Evolutionary conservation across 2,888 invertebrate genomes (phyloP), one percentile per base, ranked within the genome.

Genomic region (Melikaiella ostensackeni): DNA sequence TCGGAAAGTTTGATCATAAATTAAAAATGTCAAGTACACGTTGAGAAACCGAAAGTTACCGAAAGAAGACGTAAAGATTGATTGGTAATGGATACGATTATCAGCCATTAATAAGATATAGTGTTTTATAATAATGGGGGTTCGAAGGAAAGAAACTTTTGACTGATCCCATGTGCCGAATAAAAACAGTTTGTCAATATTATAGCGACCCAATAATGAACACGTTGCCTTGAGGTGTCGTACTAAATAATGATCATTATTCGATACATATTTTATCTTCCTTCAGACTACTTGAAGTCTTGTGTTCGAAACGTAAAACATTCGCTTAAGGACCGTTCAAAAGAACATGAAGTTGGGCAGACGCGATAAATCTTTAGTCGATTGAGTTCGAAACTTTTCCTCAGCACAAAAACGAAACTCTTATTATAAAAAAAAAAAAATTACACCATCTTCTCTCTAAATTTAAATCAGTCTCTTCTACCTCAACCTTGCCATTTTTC

Each of bases 171-270:
- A 70, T 70, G 50, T 50, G 70, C 70, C 70, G 30, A 50, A 70
- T 70, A 70, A 70, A 70, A 70, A 70, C 30, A 70, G 30, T 70
- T 50, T 70, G 46, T 70, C 70, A 70, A 70, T 70, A 70, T 70
- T 70, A 70, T 50, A 70, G 46, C 70, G 70, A 24, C 35, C 21
- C 24, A 66, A 42, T 46, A 70, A 50, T 50, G 30, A 70, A 70
- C 3, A 24, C n/a, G 30, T 27, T 70, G 50, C 66, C 50, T 46
- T 66, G 46, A 66, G 46, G 46, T 46, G 46, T 4, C 30, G 30
- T 30, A 30, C 30, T 4, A 4, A 30, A 30, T 3, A 30, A 30
- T 30, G 2, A 30, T 30, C 30, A 30, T 30, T 30, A 30, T 30
- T 30, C 30, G 38, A 63, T 35, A 38, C 63, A 63, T 63, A 30